phyloP scores from a whole-genome alignment of 2,888 invertebrate species.

The Zygothrica quintamaculata region DNA sequence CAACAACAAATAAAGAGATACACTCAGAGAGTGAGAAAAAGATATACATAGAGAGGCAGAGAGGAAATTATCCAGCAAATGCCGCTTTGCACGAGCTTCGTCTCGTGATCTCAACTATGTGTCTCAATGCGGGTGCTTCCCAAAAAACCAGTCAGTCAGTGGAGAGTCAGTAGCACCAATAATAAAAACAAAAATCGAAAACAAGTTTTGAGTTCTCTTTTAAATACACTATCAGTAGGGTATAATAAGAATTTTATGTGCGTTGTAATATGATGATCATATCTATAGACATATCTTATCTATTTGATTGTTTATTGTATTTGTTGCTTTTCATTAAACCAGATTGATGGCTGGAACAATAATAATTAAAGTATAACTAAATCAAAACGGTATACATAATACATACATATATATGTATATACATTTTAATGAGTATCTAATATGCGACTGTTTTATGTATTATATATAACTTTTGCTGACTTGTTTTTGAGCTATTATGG shows the following conservation, averaged over 20 bases:
- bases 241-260: neutral
- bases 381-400: too few relatives aligned
- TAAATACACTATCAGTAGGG: neutral
- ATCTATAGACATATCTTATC: too few relatives aligned
- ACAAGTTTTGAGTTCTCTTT: constrained; percentile 27
- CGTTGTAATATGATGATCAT: neutral
- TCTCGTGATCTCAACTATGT: constrained; percentile 62
- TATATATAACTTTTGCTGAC: neutral
- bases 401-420: too few relatives aligned
- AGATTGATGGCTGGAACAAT: too few relatives aligned
- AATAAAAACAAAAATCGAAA: too few relatives aligned
- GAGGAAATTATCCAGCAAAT: constrained; percentile 27
- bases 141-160: constrained; percentile 54
- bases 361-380: too few relatives aligned
- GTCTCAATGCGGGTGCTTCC: constrained; percentile 63
- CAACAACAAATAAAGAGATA: too few relatives aligned
- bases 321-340: too few relatives aligned
- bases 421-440: constrained; percentile 16
- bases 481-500: constrained; percentile 11
- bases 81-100: constrained; percentile 68
- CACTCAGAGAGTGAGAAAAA: too few relatives aligned
- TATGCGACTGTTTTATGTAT: constrained; percentile 16
- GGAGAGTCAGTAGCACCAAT: constrained; percentile 40
- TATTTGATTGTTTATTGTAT: too few relatives aligned
- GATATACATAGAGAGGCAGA: too few relatives aligned